Evolutionary conservation across 1,140 invertebrate species (phyloP).

Genomic region (Drosophila sturtevanti): DNA sequence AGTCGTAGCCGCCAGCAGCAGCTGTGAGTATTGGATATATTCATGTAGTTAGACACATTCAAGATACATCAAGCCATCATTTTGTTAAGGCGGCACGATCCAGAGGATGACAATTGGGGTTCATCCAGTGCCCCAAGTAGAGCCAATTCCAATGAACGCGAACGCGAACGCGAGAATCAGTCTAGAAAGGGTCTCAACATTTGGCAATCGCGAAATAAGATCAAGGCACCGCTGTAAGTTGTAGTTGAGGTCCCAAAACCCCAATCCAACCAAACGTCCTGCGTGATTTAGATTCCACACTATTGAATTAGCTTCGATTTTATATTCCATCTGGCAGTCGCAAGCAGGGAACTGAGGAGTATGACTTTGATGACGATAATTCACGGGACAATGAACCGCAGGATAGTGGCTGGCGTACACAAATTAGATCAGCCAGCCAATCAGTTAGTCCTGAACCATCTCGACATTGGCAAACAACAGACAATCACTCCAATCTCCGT

Average conservation of each 20-base stretch:
- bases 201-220: conserved; percentile 65
- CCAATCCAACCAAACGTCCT: neutral
- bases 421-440: conserved; percentile 29
- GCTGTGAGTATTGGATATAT: conserved; percentile 56
- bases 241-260: neutral
- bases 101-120: conserved; percentile 78
- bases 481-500: conserved; percentile 50
- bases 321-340: conserved; percentile 29
- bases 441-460: conserved; percentile 49
- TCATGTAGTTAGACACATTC: conserved; percentile 28
- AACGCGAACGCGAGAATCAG: conserved; percentile 52
- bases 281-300: neutral
- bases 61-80: conserved; percentile 22
- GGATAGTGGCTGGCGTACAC: conserved; percentile 61
- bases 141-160: conserved; percentile 68
- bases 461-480: conserved; percentile 33
- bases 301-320: neutral
- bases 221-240: conserved; percentile 69
- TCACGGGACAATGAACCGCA: conserved; percentile 17
- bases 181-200: conserved; percentile 60
- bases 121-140: conserved; percentile 75
- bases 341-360: conserved; percentile 70
- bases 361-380: conserved; percentile 56
- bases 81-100: conserved; percentile 48
- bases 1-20: conserved; percentile 69